A percentile compares a stretch with the other conserved stretches of the same genome.
Evolutionary conservation across 2,888 invertebrate species (phyloP).

Genomic region (Cryptosula pallasiana): DNA sequence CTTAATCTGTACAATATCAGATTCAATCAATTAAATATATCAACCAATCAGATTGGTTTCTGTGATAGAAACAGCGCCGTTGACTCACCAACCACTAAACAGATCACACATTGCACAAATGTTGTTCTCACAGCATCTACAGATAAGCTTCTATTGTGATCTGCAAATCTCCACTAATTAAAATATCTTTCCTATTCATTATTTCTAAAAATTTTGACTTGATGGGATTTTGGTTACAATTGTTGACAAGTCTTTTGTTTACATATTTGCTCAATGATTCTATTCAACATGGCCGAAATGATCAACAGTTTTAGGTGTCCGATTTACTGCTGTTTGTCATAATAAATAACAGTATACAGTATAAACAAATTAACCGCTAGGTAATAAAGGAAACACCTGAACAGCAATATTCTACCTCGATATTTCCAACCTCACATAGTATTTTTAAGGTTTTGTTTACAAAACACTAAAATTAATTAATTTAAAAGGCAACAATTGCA

Average conservation of each 20-base stretch:
- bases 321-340: too few species aligned
- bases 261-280: neutral
- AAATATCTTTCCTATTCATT: neutral
- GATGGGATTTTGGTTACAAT: neutral
- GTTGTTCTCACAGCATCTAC: too few species aligned
- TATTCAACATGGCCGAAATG: too few species aligned
- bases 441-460: neutral
- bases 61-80: too few species aligned
- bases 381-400: neutral
- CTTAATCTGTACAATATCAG: too few species aligned
- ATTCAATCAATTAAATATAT: too few species aligned
- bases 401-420: neutral
- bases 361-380: neutral
- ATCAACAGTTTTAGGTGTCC: too few species aligned
- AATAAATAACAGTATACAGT: too few species aligned
- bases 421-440: neutral
- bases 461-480: slow-evolving; percentile 21
- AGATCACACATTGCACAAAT: neutral
- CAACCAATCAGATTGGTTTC: too few species aligned
- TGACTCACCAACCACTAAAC: neutral
- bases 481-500: neutral
- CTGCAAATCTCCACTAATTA: neutral
- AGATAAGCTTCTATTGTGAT: too few species aligned
- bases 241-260: neutral
- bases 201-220: neutral